Evolutionary conservation across 2,888 invertebrate species (phyloP), one percentile per base, ranked within the genome.

Genomic region (Zygaena filipendulae): DNA sequence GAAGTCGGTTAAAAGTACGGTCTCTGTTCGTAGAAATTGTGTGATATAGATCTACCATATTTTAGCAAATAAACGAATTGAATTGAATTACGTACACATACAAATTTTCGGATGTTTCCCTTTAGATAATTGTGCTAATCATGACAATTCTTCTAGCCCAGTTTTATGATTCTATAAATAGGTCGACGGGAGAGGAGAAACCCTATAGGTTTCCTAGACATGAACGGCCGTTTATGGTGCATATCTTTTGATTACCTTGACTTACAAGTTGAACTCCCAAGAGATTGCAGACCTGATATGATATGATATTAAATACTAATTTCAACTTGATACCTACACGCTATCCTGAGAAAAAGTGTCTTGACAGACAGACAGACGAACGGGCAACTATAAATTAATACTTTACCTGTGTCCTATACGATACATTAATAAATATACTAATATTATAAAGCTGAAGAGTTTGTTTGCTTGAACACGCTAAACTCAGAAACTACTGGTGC

Each of bases 31-130:
- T n/a, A n/a, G n/a, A n/a, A n/a, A n/a, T n/a, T n/a, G n/a, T n/a
- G n/a, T n/a, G n/a, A n/a, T n/a, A n/a, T n/a, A n/a, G n/a, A n/a
- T n/a, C n/a, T n/a, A n/a, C n/a, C n/a, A n/a, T n/a, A n/a, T n/a
- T n/a, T n/a, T n/a, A n/a, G n/a, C 16, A 16, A 16, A 16, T 16
- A 6, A 16, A 16, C 16, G 16, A 28, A 27, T 27, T n/a, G n/a
- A n/a, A n/a, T n/a, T n/a, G n/a, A n/a, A n/a, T n/a, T n/a, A n/a
- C n/a, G n/a, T n/a, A n/a, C n/a, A n/a, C n/a, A n/a, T n/a, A n/a
- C n/a, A n/a, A n/a, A n/a, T n/a, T n/a, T 23, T 35, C 25, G 35
- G 30, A 25, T 32, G 28, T 31, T 12, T 21, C 9, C 10, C 16
- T 16, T n/a, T n/a, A n/a, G n/a, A 16, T 16, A 16, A 6, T 16